Base-by-base conservation (phyloP, 2,113 vertebrate species). In the Daboia siamensis region DNA sequence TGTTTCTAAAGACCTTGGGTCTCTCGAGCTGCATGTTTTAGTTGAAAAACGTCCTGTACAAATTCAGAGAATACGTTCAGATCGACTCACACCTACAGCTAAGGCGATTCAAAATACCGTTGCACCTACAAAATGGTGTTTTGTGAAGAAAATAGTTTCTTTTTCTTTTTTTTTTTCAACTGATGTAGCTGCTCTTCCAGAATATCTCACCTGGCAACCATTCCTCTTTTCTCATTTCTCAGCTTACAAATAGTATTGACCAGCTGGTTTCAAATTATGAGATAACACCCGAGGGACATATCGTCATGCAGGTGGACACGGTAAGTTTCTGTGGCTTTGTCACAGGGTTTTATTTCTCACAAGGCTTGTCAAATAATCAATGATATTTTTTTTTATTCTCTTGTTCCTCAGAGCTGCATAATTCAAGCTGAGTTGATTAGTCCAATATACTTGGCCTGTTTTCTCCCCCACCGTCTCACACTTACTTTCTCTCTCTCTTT, bases 251-350 rank as follows among this genome's bases (percentile, higher is more conserved):
- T 91, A 55, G 91, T 17, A 94, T 97, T 0, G 98, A 99, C 91
- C 97, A 97, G 23, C 0, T 97, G 56, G 93, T 99, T 94, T 96
- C 97, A n/a, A 95, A 98, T 94, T 99, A 98, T 54, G 97, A 98
- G 90, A 97, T 99, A 29, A 96, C 96, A 2, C n/a, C 69, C 86
- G 98, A 98, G 1, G 97, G 97, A 74, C 98, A 97, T 0, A 96
- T 99, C 54, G 44, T 98, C 93, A 94, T 99, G 87, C 98, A 99
- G 92, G 92, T 98, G 91, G 97, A 99, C 74, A 96, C 97, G 0
- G 99, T 99, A 97, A 95, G 98, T 96, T 55, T 64, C 9, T 8
- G 26, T 46, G 87, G 88, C 39, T 4, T 56, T 11, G 33, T 84
- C 51, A 52, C 88, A 21, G 8, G 11, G 64, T 74, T 93, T 57